Evolutionary conservation across 2,797 vertebrate species (phyloP).

Genomic region (Acanthopagrus latus): DNA sequence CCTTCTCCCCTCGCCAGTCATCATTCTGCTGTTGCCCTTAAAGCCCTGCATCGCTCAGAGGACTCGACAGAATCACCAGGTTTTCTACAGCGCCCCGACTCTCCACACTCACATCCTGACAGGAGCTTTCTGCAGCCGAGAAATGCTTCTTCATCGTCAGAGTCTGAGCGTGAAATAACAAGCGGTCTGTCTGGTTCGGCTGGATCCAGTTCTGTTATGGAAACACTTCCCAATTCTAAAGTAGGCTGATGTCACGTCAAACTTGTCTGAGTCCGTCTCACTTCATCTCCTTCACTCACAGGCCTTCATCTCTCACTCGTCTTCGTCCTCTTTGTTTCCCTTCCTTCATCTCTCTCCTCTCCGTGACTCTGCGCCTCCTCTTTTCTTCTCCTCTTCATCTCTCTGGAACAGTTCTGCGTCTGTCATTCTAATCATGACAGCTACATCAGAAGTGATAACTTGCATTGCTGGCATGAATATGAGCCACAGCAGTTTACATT

Average conservation of each 20-base stretch:
- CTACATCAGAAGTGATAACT: slow-evolving; percentile 31
- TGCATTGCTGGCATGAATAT: slow-evolving; percentile 6
- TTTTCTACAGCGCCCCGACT: slow-evolving; percentile 47
- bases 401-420: slow-evolving; percentile 21
- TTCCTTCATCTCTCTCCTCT: slow-evolving; percentile 35
- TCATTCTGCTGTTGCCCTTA: slow-evolving; percentile 51
- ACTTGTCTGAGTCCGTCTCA: slow-evolving; percentile 26
- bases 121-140: slow-evolving; percentile 41
- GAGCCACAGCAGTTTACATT: slow-evolving; percentile 9
- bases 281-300: slow-evolving; percentile 32
- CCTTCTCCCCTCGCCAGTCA: slow-evolving; percentile 62
- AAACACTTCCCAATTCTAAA: slow-evolving; percentile 34
- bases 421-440: slow-evolving; percentile 43
- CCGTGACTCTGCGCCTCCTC: background rate
- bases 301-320: slow-evolving; percentile 22
- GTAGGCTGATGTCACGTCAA: slow-evolving; percentile 46
- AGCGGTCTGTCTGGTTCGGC: background rate
- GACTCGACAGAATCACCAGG: slow-evolving; percentile 57
- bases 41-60: slow-evolving; percentile 40
- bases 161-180: slow-evolving; percentile 26
- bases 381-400: slow-evolving; percentile 5
- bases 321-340: slow-evolving; percentile 23
- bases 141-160: slow-evolving; percentile 39
- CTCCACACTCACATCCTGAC: slow-evolving; percentile 39
- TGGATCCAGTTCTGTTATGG: slow-evolving; percentile 19